phyloP scores from a whole-genome alignment of 2,797 vertebrate genomes.

The Cossypha heuglini region DNA sequence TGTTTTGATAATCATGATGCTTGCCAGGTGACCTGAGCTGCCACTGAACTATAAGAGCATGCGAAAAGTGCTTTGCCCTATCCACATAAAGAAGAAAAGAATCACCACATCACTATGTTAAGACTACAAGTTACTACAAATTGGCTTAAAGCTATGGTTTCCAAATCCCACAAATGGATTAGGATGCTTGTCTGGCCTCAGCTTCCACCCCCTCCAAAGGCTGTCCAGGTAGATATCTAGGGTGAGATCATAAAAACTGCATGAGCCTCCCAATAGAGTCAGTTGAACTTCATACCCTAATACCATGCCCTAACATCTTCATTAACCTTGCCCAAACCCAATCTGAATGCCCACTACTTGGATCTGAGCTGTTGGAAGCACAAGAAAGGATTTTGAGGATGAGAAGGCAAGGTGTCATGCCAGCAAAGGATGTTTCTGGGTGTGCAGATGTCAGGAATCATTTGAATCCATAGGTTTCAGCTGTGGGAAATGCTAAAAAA shows the following conservation, averaged over 20 bases:
- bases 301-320: not conserved
- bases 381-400: not conserved
- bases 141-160: not conserved
- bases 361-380: not conserved
- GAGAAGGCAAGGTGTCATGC: not conserved
- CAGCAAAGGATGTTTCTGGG: not conserved
- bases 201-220: rapidly evolving
- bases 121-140: not conserved
- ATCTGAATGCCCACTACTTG: not conserved
- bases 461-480: not conserved
- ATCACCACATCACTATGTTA: not conserved
- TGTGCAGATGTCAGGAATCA: too few species aligned
- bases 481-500: not conserved
- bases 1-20: not conserved
- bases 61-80: not conserved
- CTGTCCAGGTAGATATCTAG: not conserved
- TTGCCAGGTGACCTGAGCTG: rapidly evolving
- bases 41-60: not conserved
- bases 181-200: not conserved
- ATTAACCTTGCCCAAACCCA: not conserved
- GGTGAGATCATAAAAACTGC: not conserved
- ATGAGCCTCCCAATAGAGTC: not conserved
- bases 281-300: not conserved
- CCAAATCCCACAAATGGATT: not conserved
- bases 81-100: not conserved